phyloP scores from a whole-genome alignment of 1,140 invertebrate genomes.

The Uloborus diversus region DNA sequence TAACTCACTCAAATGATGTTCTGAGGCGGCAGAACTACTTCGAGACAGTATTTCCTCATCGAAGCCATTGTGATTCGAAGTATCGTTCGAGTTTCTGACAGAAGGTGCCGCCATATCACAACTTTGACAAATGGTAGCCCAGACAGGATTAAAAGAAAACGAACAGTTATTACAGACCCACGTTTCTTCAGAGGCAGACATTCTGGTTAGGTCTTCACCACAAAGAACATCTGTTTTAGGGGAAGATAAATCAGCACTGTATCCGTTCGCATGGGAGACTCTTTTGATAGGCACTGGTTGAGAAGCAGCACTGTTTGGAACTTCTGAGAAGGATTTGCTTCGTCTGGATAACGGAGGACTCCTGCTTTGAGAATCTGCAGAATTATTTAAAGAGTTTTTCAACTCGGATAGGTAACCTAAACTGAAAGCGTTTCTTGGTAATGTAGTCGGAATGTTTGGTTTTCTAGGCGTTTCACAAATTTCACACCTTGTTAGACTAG shows the following conservation, averaged over 20 bases:
- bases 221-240: conserved; percentile 41
- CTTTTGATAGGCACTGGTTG: conserved; percentile 31
- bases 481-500: conserved; percentile 70
- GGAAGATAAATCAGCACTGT: conserved; percentile 47
- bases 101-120: conserved; percentile 73
- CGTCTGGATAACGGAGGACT: conserved; percentile 41
- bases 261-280: conserved; percentile 18
- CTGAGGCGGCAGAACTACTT: background rate
- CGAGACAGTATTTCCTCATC: conserved; percentile 12
- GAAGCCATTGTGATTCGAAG: background rate
- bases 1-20: conserved; percentile 15
- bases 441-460: conserved; percentile 61
- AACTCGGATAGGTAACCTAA: conserved; percentile 55
- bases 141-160: conserved; percentile 85
- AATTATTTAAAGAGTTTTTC: conserved; percentile 49
- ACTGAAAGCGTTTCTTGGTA: conserved; percentile 60
- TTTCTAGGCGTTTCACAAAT: conserved; percentile 71
- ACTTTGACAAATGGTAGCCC: conserved; percentile 80
- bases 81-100: conserved; percentile 31
- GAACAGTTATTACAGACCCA: conserved; percentile 89
- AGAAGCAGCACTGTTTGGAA: conserved; percentile 19
- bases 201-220: conserved; percentile 40
- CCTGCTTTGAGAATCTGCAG: conserved; percentile 5
- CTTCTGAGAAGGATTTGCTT: conserved; percentile 56
- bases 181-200: conserved; percentile 38